Percentiles rank a stretch among this genome's conserved stretches.
phyloP scores from a whole-genome alignment of 2,113 vertebrate genomes.

The Elaphurus davidianus region DNA sequence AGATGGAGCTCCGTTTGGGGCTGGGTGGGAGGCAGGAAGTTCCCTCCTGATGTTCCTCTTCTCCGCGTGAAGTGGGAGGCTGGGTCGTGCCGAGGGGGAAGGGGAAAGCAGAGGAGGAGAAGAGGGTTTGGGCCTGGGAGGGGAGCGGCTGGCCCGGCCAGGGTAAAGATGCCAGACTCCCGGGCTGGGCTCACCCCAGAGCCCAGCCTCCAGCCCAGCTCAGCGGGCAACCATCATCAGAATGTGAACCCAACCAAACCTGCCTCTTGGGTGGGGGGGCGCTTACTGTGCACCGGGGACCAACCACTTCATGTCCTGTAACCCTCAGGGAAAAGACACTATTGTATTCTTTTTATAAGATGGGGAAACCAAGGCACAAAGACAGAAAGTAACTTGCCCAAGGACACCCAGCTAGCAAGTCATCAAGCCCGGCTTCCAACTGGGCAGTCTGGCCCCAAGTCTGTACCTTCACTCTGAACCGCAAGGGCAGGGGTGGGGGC shows the following conservation, averaged over 20 bases:
- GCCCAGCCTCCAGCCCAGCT: neutral
- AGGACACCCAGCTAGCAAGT: neutral
- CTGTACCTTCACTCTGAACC: neutral
- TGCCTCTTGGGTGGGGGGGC: neutral
- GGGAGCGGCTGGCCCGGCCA: neutral
- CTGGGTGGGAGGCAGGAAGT: slow-evolving; percentile 75
- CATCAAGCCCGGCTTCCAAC: neutral
- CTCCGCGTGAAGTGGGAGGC: slow-evolving; percentile 67
- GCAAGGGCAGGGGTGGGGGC: neutral
- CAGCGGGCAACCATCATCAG: neutral
- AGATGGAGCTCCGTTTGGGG: slow-evolving; percentile 62
- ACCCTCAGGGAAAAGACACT: neutral
- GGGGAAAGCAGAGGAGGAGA: neutral
- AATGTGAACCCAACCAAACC: neutral
- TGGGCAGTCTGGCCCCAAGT: neutral
- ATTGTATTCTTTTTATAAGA: neutral
- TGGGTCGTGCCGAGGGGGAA: slow-evolving; percentile 58
- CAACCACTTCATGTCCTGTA: rapidly evolving
- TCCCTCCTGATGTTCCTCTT: slow-evolving; percentile 60
- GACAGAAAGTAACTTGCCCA: neutral
- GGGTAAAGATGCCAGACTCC: neutral
- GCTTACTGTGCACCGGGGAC: neutral
- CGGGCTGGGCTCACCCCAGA: neutral
- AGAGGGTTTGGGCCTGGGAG: neutral
- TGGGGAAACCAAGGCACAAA: neutral